These are phyloP conservation scores for Ormyrus thymus DNA, from an alignment of 2,888 invertebrate species.

Conservation along the genomic window DNA sequence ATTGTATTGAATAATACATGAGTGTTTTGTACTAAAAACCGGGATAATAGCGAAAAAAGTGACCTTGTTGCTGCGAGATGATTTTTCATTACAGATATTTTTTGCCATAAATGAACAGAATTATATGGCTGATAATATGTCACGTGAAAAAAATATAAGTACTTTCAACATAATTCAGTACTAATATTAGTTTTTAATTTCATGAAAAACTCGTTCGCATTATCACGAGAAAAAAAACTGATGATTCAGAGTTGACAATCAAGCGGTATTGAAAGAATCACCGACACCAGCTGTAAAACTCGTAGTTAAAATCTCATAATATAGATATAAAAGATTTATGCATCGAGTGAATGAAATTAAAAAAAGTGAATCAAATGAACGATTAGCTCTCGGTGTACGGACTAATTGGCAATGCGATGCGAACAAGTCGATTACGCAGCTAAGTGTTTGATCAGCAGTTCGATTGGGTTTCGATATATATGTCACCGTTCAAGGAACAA, in stretches of 20 bases:
- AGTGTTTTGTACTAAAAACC: neutral
- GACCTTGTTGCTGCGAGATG: no score
- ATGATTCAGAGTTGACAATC: no score
- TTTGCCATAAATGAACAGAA: no score
- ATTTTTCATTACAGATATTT: no score
- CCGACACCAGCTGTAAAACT: no score
- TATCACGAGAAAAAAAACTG: no score
- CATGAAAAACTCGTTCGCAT: no score
- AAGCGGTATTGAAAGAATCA: no score
- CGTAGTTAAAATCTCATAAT: neutral
- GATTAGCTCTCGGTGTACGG: slow-evolving; percentile 19
- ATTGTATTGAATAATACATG: neutral
- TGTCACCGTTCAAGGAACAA: neutral
- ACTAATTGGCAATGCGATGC: slow-evolving; percentile 30
- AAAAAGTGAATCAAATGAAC: slow-evolving; percentile 20
- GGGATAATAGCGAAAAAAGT: no score
- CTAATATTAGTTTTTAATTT: neutral
- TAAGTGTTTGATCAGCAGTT: neutral
- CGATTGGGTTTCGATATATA: slow-evolving; percentile 1
- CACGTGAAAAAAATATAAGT: neutral
- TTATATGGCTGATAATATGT: no score
- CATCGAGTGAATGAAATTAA: neutral
- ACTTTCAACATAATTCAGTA: neutral
- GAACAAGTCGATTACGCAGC: slow-evolving; percentile 13
- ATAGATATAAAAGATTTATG: slow-evolving; percentile 1